Conservation (phyloP, 2,797 vertebrate genomes). For the Aphelocoma californica region DNA sequence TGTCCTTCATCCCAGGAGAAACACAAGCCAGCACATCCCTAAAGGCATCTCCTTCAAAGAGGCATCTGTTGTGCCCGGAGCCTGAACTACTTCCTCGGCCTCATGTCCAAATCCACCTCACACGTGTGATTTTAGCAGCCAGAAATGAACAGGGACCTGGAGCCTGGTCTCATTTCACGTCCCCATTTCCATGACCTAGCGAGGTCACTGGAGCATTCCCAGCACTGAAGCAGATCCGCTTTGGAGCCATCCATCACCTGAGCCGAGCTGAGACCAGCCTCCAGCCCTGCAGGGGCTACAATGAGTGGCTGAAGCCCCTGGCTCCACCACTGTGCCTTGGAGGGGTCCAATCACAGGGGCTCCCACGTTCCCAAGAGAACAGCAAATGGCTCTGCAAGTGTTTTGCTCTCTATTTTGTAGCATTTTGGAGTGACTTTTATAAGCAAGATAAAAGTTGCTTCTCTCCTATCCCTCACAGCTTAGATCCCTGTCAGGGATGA, state of each 20-base stretch:
- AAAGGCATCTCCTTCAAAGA: neutral
- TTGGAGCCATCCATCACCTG: neutral
- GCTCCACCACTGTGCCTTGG: fast-evolving
- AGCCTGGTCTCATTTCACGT: neutral
- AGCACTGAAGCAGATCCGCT: neutral
- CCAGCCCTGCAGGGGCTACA: fast-evolving
- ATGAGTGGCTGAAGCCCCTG: fast-evolving
- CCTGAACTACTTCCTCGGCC: neutral
- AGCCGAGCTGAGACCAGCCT: neutral
- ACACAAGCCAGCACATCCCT: neutral
- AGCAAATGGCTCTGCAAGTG: fast-evolving
- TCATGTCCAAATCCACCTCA: neutral
- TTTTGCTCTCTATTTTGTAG: neutral
- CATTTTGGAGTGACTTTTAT: neutral
- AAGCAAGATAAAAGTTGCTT: neutral
- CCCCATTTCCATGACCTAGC: neutral
- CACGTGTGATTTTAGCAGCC: neutral
- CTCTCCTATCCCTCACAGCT: neutral
- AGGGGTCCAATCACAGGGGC: fast-evolving
- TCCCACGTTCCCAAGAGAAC: neutral
- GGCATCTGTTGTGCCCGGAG: neutral
- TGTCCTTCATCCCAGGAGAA: slow-evolving; percentile 24
- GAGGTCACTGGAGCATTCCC: neutral
- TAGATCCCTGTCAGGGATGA: neutral
- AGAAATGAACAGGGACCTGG: neutral